Base-by-base conservation (phyloP, 2,113 vertebrate genomes). In the Bettongia penicillata region DNA sequence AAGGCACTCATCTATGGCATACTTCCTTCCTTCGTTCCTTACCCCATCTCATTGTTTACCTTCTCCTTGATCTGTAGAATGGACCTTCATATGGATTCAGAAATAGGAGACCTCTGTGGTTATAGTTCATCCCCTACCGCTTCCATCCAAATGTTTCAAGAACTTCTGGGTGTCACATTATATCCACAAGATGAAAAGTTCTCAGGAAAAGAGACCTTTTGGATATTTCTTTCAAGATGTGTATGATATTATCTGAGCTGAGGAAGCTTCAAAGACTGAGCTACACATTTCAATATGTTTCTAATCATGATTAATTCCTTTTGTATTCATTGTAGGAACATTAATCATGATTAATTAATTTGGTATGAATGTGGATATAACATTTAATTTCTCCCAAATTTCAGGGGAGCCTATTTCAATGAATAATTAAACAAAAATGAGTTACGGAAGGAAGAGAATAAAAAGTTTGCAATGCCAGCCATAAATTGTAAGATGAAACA, bases 261-360 rank as follows among this genome's bases (percentile, higher is more conserved):
- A 49, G 3, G 22, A 97, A 97, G 28, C 77, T 96, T 97, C 95
- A 97, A 90, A 95, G 96, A 93, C 92, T 94, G 84, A 50, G 48
- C 92, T 96, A 97, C 94, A 52, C 77, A 95, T 97, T 98, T 96
- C 94, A 97, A 90, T 98, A 93, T 98, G 91, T 96, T 98, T 92
- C 55, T 98, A 97, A 98, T 98, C 91, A 95, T 98, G 96, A 97
- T 97, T 98, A 98, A 98, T 98, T 98, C 49, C 55, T 98, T 98
- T 98, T 98, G 97, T 98, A 97, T 97, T 98, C 91, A 98, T 97
- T 97, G 93, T 91, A 98, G 90, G 97, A 97, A 94, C 61, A 96
- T 96, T 98, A 98, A 98, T 98, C 96, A 98, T 94, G 97, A 97
- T 97, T 93, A 98, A 98, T 98, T 98, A 23, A 97, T 98, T 98